Percentiles rank a stretch among this genome's conserved stretches.
Evolutionary conservation across 2,888 invertebrate genomes (phyloP).

Genomic region (Archips crataeganus): DNA sequence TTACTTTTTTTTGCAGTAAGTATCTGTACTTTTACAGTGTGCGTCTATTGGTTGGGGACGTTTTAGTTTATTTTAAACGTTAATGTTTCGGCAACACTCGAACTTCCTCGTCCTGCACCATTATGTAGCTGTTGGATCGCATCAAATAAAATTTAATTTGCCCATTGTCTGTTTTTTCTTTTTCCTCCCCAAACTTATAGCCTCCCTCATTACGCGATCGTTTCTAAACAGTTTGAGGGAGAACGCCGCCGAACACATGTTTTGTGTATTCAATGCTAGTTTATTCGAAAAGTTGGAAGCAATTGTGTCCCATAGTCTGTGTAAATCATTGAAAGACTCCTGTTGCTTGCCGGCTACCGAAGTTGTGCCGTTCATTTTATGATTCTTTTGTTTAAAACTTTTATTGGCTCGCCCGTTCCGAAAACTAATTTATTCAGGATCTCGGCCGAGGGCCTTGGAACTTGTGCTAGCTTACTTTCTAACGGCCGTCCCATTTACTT

Average conservation of each 20-base stretch:
- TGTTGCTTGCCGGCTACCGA: constrained; percentile 76
- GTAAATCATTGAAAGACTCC: constrained; percentile 80
- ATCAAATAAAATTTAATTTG: constrained; percentile 80
- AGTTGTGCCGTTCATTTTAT: constrained; percentile 79
- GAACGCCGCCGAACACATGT: constrained; percentile 66
- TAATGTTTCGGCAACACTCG: constrained; percentile 61
- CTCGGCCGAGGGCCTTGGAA: constrained; percentile 71
- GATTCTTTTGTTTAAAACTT: constrained; percentile 86
- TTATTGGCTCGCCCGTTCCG: constrained; percentile 80
- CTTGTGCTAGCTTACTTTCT: constrained; percentile 68
- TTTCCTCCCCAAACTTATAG: constrained; percentile 36
- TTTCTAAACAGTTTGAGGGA: constrained; percentile 50
- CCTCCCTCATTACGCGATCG: constrained; percentile 50
- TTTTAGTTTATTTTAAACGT: not conserved
- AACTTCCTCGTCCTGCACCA: constrained; percentile 54
- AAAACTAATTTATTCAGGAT: constrained; percentile 85
- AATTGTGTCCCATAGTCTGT: constrained; percentile 75
- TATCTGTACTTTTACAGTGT: no score
- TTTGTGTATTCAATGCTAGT: constrained; percentile 75
- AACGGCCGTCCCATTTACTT: constrained; percentile 65
- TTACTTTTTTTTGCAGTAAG: no score
- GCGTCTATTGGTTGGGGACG: not conserved
- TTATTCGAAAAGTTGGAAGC: constrained; percentile 79
- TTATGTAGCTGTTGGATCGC: constrained; percentile 68
- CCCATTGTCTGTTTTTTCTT: constrained; percentile 68